These are phyloP conservation scores for Xestia xanthographa DNA, from an alignment of 2,888 invertebrate genomes.

Conservation along the genomic window DNA sequence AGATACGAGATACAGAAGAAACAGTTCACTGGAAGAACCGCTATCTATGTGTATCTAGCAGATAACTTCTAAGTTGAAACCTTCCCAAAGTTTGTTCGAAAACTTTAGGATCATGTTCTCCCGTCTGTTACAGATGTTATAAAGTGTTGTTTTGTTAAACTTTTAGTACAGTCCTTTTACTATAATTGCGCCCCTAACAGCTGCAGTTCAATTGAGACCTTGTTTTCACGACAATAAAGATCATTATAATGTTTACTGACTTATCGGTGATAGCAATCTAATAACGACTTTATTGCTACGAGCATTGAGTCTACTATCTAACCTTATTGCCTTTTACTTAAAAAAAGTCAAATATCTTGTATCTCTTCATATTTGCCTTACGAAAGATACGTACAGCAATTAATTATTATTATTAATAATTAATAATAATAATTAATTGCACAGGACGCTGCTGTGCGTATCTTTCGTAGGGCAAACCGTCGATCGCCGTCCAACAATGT, in stretches of 20 bases:
- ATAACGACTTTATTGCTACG: not conserved
- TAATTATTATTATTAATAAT: no score
- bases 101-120: constrained; percentile 43
- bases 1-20: not conserved
- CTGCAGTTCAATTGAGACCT: not conserved
- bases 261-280: not conserved
- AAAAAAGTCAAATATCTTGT: not conserved
- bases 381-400: no score
- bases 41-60: not conserved
- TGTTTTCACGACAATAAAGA: not conserved
- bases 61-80: constrained; percentile 28
- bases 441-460: no score
- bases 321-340: no score
- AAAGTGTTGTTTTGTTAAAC: constrained; percentile 19
- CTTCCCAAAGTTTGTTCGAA: not conserved
- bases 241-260: not conserved
- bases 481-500: not conserved
- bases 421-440: no score
- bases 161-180: not conserved
- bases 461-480: not conserved
- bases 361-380: no score
- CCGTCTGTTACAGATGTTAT: constrained; percentile 41
- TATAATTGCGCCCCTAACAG: not conserved
- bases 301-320: not conserved
- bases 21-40: not conserved